phyloP scores from a whole-genome alignment of 2,888 invertebrate species.

The Craniophora ligustri region DNA sequence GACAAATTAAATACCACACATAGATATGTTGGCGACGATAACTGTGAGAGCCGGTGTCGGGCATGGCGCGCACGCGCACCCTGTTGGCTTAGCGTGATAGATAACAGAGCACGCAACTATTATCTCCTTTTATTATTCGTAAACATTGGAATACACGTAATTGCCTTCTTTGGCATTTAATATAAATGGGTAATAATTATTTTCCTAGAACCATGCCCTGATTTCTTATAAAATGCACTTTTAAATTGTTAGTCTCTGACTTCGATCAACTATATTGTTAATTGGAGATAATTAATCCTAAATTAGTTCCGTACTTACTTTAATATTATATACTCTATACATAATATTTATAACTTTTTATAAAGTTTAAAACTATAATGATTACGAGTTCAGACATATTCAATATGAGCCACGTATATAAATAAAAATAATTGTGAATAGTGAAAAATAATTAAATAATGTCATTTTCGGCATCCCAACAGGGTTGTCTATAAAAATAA shows the following conservation, averaged over 20 bases:
- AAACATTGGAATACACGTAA: slow-evolving; percentile 35
- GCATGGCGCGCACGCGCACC: slow-evolving; percentile 59
- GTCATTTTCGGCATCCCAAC: slow-evolving; percentile 40
- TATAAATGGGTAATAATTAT: slow-evolving; percentile 3
- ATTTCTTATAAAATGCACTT: background rate
- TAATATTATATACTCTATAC: too few species aligned
- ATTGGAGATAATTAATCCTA: too few species aligned
- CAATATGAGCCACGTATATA: too few species aligned
- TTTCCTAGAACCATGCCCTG: background rate
- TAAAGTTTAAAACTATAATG: too few species aligned
- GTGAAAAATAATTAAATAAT: too few species aligned
- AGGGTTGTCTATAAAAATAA: slow-evolving; percentile 26
- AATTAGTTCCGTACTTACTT: background rate
- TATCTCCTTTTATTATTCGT: slow-evolving; percentile 58
- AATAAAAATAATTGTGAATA: slow-evolving; percentile 50
- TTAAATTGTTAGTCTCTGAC: too few species aligned
- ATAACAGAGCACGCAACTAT: slow-evolving; percentile 66
- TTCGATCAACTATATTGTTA: too few species aligned
- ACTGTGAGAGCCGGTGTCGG: slow-evolving; percentile 37
- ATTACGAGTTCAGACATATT: too few species aligned
- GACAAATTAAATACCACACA: slow-evolving; percentile 21
- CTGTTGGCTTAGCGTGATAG: slow-evolving; percentile 63
- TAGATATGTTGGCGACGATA: slow-evolving; percentile 40
- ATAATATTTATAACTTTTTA: too few species aligned
- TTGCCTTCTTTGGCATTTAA: slow-evolving; percentile 29